phyloP scores from a whole-genome alignment of 2,113 vertebrate genomes.

The Rissa tridactyla region DNA sequence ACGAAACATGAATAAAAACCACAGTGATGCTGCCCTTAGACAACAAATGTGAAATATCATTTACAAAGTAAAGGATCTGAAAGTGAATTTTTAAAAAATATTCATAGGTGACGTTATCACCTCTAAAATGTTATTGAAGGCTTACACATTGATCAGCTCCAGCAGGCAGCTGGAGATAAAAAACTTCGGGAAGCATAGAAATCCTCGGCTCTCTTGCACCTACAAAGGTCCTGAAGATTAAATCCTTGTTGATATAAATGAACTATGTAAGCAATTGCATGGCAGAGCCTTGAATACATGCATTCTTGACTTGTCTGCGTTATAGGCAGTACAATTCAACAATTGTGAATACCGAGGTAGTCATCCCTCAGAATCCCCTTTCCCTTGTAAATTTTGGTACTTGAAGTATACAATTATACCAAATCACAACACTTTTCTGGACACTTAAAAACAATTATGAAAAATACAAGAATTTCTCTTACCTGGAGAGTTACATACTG shows the following conservation, averaged over 20 bases:
- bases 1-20: background rate
- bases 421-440: background rate
- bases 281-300: background rate
- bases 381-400: background rate
- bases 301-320: background rate
- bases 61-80: background rate
- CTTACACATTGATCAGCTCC: background rate
- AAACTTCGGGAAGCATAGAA: background rate
- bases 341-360: background rate
- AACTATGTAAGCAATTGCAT: background rate
- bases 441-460: background rate
- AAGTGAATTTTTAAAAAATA: background rate
- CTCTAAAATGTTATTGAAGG: background rate
- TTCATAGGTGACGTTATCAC: background rate
- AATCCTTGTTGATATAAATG: background rate
- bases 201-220: background rate
- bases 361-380: background rate
- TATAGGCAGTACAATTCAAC: background rate
- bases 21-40: background rate
- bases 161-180: background rate
- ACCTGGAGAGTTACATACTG: background rate
- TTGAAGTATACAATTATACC: background rate
- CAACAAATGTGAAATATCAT: background rate
- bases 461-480: background rate
- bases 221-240: background rate